A percentile compares a stretch with the other conserved stretches of the same genome.
Evolutionary conservation across 2,797 vertebrate genomes (phyloP).

Genomic region (Tragelaphus oryx): DNA sequence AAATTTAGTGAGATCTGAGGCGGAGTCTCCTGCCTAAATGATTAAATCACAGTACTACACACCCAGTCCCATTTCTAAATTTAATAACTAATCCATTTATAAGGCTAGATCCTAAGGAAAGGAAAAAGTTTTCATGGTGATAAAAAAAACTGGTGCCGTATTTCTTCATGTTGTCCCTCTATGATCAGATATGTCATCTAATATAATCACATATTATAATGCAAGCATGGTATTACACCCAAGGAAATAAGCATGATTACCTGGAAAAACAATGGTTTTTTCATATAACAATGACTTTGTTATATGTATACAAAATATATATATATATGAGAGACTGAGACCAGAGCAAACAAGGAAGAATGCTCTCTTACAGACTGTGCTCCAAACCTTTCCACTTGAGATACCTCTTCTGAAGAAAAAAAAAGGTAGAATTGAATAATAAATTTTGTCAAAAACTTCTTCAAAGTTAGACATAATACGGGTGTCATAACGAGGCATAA

Average conservation of each 20-base stretch:
- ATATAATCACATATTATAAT: background rate
- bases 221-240: background rate
- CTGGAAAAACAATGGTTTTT: background rate
- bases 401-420: background rate
- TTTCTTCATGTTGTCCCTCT: constrained; percentile 19
- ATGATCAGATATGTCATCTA: background rate
- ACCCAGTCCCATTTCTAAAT: background rate
- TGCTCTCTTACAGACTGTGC: background rate
- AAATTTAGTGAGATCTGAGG: constrained; percentile 20
- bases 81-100: constrained; percentile 13
- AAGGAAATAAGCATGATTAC: constrained; percentile 19
- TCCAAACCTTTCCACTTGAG: background rate
- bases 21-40: background rate
- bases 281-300: background rate
- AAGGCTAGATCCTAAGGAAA: background rate
- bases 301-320: background rate
- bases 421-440: background rate
- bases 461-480: background rate
- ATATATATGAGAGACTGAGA: background rate
- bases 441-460: constrained; percentile 26
- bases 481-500: background rate
- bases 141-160: background rate
- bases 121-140: background rate
- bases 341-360: constrained; percentile 38
- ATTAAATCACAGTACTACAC: constrained; percentile 43